phyloP scores from a whole-genome alignment of 2,888 invertebrate genomes.

The Heliconius charithonia region DNA sequence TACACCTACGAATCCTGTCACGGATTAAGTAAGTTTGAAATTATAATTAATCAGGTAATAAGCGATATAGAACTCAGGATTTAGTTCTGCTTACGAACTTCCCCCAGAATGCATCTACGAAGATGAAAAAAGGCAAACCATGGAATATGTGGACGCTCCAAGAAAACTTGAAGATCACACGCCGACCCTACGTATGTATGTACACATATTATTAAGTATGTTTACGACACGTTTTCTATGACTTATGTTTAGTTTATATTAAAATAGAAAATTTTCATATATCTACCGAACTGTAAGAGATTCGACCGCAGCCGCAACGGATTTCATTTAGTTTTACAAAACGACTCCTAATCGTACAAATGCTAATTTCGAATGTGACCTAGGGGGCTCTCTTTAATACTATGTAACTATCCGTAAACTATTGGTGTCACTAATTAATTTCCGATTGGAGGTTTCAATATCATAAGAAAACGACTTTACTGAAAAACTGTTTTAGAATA shows the following conservation, averaged over 20 bases:
- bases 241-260: conserved; percentile 77
- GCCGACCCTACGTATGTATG: conserved; percentile 50
- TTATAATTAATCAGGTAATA: conserved; percentile 48
- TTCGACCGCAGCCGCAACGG: conserved; percentile 60
- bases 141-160: conserved; percentile 28
- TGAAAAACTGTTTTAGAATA: conserved; percentile 56
- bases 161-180: conserved; percentile 47
- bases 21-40: conserved; percentile 46
- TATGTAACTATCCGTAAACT: conserved; percentile 72
- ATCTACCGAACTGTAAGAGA: conserved; percentile 78
- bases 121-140: conserved; percentile 21
- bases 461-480: conserved; percentile 63
- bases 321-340: conserved; percentile 66
- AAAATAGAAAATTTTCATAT: conserved; percentile 82
- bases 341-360: conserved; percentile 78
- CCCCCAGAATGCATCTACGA: conserved; percentile 18
- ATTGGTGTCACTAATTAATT: conserved; percentile 76
- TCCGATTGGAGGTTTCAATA: conserved; percentile 60
- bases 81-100: conserved; percentile 58
- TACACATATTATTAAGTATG: conserved; percentile 56
- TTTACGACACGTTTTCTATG: conserved; percentile 68
- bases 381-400: conserved; percentile 70
- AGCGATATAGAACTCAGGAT: conserved; percentile 52
- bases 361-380: conserved; percentile 74
- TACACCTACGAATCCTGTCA: conserved; percentile 39